phyloP scores from a whole-genome alignment of 2,888 invertebrate genomes.

The Monochamus alternatus region DNA sequence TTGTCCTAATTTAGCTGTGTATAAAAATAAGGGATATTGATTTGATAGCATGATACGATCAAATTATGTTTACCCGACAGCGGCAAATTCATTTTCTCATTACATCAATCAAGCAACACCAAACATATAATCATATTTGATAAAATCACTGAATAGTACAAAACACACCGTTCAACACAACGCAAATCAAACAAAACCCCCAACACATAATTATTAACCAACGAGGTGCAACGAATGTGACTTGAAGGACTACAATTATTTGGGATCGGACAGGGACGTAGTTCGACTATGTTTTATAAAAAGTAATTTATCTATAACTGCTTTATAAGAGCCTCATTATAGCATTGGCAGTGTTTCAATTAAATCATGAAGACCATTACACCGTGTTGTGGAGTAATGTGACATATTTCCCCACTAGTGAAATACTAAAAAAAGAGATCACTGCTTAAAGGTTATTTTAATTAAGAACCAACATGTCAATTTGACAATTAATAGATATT shows the following conservation, averaged over 20 bases:
- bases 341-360: too few species aligned
- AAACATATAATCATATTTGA: constrained; percentile 44
- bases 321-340: too few species aligned
- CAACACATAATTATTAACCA: constrained; percentile 47
- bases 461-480: too few species aligned
- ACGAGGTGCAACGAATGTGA: constrained; percentile 40
- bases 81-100: constrained; percentile 42
- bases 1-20: neutral
- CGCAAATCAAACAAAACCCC: constrained; percentile 47
- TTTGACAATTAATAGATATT: too few species aligned
- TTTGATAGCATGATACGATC: constrained; percentile 13
- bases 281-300: neutral
- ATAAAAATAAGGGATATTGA: constrained; percentile 7
- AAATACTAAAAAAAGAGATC: too few species aligned
- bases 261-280: constrained; percentile 11
- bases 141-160: constrained; percentile 47
- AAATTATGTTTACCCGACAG: constrained; percentile 30
- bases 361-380: too few species aligned
- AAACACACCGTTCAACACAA: constrained; percentile 46
- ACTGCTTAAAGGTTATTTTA: too few species aligned
- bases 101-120: constrained; percentile 40
- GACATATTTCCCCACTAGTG: too few species aligned
- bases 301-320: too few species aligned
- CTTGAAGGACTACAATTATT: constrained; percentile 35
- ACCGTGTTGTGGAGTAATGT: too few species aligned